Conservation (phyloP, 1,140 invertebrate genomes). For the Pseudomyrmex dendroicus region DNA sequence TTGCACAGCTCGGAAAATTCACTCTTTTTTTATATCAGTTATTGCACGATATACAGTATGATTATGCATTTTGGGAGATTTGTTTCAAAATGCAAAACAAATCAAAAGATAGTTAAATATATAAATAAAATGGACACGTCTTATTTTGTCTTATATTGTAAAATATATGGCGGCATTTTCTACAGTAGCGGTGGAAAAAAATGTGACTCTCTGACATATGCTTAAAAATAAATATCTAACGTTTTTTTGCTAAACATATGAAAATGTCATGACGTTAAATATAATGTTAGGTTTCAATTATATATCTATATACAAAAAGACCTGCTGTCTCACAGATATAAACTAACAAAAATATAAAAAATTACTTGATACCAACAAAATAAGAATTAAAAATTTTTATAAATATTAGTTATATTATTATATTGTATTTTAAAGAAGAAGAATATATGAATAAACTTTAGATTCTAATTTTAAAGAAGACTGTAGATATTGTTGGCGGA, state of each 20-base stretch:
- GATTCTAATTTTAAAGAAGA: not conserved
- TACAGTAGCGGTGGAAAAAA: slow-evolving; percentile 32
- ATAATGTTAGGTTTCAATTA: too few relatives aligned
- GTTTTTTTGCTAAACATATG: slow-evolving; percentile 25
- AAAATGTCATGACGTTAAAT: slow-evolving; percentile 3
- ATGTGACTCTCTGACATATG: not conserved
- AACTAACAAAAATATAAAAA: too few relatives aligned
- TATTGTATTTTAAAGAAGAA: too few relatives aligned
- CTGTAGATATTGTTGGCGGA: not conserved
- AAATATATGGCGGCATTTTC: slow-evolving; percentile 48
- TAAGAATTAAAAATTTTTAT: too few relatives aligned
- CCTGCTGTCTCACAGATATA: too few relatives aligned
- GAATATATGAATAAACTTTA: not conserved
- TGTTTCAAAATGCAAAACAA: too few relatives aligned
- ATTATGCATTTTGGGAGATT: too few relatives aligned
- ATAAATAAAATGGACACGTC: too few relatives aligned
- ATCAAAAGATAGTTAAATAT: too few relatives aligned
- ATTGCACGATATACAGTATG: not conserved
- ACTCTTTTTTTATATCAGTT: not conserved
- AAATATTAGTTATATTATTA: too few relatives aligned
- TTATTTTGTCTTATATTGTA: not conserved
- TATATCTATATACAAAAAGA: too few relatives aligned
- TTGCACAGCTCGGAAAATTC: slow-evolving; percentile 16
- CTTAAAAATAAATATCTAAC: slow-evolving; percentile 35
- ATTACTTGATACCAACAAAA: too few relatives aligned